These are phyloP conservation scores for Cosmia trapezina DNA, from an alignment of 2,888 invertebrate genomes.

Conservation along the genomic window DNA sequence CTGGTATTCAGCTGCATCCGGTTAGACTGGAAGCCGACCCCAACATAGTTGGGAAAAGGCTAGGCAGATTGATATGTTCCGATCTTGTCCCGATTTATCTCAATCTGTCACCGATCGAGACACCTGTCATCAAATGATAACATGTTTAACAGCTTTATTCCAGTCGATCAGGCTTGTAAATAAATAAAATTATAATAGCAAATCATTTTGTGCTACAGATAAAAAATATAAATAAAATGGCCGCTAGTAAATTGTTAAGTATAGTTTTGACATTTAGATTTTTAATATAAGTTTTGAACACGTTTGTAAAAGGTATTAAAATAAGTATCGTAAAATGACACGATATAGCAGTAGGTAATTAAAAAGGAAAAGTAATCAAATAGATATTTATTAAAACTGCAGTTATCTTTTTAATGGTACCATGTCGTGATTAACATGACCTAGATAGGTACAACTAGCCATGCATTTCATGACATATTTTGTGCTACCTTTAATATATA, in stretches of 20 bases:
- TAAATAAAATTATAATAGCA: background rate
- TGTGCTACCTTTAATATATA: background rate
- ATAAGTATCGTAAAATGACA: background rate
- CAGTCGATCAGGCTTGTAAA: background rate
- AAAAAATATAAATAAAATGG: slow-evolving; percentile 25
- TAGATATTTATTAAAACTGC: background rate
- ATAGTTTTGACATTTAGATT: slow-evolving; percentile 18
- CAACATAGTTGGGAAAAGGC: too few relatives aligned
- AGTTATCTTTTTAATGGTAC: slow-evolving; percentile 6
- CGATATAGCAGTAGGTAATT: background rate
- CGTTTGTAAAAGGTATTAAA: background rate
- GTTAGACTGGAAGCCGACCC: too few relatives aligned
- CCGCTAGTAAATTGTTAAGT: background rate
- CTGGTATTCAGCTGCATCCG: too few relatives aligned
- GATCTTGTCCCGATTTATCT: slow-evolving; percentile 4
- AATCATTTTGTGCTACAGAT: background rate
- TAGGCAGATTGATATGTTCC: background rate
- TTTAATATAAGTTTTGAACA: background rate
- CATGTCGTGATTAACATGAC: slow-evolving; percentile 29
- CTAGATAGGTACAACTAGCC: slow-evolving; percentile 13
- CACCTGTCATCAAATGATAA: background rate
- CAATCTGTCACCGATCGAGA: slow-evolving; percentile 16
- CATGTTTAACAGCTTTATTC: background rate
- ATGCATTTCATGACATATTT: slow-evolving; percentile 4
- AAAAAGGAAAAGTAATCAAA: background rate